Evolutionary conservation across 2,888 invertebrate species (phyloP).

Genomic region (Buathra laborator): DNA sequence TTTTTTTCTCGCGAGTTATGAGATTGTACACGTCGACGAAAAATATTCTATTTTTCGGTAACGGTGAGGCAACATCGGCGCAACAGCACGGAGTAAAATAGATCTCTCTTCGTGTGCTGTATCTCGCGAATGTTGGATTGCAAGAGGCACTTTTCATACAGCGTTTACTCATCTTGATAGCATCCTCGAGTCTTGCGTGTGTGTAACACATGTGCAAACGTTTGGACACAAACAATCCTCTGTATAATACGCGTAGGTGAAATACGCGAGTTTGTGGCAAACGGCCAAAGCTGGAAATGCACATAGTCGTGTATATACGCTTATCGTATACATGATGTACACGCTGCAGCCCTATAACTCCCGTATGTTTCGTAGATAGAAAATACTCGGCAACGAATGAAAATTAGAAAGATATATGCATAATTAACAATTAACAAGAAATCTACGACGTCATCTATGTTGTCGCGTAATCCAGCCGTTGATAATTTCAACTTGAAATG

Average conservation of each 20-base stretch:
- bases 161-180: no score
- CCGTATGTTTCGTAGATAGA: background rate
- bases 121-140: no score
- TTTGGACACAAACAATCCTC: no score
- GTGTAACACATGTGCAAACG: background rate
- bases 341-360: background rate
- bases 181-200: background rate
- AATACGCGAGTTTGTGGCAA: conserved; percentile 29
- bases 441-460: conserved; percentile 52
- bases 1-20: no score
- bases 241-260: conserved; percentile 34
- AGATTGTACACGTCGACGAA: background rate
- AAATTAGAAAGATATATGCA: conserved; percentile 3
- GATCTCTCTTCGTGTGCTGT: no score
- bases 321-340: background rate
- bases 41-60: conserved; percentile 6
- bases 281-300: conserved; percentile 41
- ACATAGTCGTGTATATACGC: conserved; percentile 42
- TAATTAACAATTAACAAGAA: conserved; percentile 42
- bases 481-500: conserved; percentile 63
- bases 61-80: background rate
- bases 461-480: conserved; percentile 54
- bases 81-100: background rate
- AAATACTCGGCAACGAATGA: background rate
- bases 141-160: no score